phyloP scores from a whole-genome alignment of 2,888 invertebrate genomes.

The Drosophila testacea region DNA sequence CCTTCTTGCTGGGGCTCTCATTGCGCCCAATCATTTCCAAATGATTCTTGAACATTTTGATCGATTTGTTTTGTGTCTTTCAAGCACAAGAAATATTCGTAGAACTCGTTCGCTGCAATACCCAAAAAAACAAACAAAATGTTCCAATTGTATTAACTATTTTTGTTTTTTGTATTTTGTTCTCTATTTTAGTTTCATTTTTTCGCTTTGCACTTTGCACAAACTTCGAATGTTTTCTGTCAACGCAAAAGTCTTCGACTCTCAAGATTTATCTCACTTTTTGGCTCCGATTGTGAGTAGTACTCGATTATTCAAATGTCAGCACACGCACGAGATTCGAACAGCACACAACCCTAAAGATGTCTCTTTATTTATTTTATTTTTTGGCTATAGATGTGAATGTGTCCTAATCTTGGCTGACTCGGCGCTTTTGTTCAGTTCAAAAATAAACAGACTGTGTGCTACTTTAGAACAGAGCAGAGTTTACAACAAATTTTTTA shows the following conservation, averaged over 20 bases:
- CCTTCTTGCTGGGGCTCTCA: conserved; percentile 96
- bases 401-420: conserved; percentile 61
- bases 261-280: conserved; percentile 46
- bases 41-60: conserved; percentile 95
- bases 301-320: conserved; percentile 61
- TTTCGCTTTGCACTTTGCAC: conserved; percentile 53
- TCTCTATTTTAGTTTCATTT: conserved; percentile 2
- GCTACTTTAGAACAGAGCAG: conserved; percentile 73
- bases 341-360: conserved; percentile 25
- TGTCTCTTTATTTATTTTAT: conserved; percentile 23
- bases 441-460: conserved; percentile 81
- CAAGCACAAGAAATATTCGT: conserved; percentile 84
- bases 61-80: conserved; percentile 86
- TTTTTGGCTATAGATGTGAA: conserved; percentile 22
- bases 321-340: conserved; percentile 65
- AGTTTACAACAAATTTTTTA: conserved; percentile 62
- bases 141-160: conserved; percentile 28
- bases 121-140: conserved; percentile 30
- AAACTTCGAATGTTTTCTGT: conserved; percentile 42
- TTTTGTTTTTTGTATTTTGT: conserved; percentile 1
- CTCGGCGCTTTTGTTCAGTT: conserved; percentile 70
- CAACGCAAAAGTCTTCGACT: conserved; percentile 39
- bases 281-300: conserved; percentile 40
- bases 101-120: conserved; percentile 91
- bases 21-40: conserved; percentile 97